These are phyloP conservation scores for Drosophila basisetae DNA, from an alignment of 2,888 invertebrate genomes.

Conservation along the genomic window DNA sequence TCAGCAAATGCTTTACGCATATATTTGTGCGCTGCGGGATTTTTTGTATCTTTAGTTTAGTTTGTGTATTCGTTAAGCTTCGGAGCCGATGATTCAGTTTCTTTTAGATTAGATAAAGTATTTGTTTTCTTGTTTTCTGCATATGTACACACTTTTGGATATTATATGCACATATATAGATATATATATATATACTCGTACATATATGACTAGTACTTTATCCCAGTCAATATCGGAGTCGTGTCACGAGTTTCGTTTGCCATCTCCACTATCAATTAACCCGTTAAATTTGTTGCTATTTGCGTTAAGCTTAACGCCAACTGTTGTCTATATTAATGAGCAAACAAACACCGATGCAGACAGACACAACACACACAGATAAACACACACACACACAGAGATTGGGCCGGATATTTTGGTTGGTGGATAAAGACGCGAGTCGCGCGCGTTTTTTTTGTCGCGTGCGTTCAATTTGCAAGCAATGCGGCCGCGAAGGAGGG, in stretches of 20 bases:
- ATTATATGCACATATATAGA: not conserved
- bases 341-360: conserved; percentile 3
- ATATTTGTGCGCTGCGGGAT: too few relatives aligned
- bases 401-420: not conserved
- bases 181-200: not conserved
- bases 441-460: conserved; percentile 60
- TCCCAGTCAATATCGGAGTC: not conserved
- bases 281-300: conserved; percentile 59
- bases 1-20: not conserved
- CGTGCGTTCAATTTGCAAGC: conserved; percentile 60
- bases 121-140: not conserved
- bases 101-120: not conserved
- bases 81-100: not conserved
- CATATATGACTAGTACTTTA: not conserved
- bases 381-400: not conserved
- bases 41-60: not conserved
- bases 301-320: conserved; percentile 52
- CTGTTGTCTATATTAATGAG: conserved; percentile 36
- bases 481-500: conserved; percentile 9
- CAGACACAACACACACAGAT: not conserved
- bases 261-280: conserved; percentile 46
- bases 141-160: not conserved
- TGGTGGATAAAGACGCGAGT: conserved; percentile 30
- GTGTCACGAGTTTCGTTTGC: conserved; percentile 19
- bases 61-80: not conserved